Base-by-base conservation (phyloP, 2,888 invertebrate species). In the Sarcophaga caerulescens region DNA sequence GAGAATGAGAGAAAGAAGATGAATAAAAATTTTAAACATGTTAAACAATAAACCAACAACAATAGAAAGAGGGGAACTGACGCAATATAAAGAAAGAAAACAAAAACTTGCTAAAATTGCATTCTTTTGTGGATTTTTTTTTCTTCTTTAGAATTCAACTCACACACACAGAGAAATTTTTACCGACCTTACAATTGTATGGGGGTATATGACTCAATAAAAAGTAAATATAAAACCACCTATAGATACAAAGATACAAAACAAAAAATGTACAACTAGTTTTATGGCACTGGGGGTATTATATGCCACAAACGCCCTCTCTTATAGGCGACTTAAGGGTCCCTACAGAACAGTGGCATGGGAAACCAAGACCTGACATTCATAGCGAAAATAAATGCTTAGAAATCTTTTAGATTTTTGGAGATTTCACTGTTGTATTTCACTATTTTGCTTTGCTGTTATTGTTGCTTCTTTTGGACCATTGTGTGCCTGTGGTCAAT, bases 41-140 rank as follows among this genome's bases (percentile, higher is more conserved):
- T 73, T 73, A 44, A 73, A 73, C 71, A 73, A 73, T 73, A 60
- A 21, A 59, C 23, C 44, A 57, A 52, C 14, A 59, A 59, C 21
- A 45, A 45, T 44, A 77, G 57, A 59, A 23, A n/a, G 6, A 10
- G 25, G 19, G 23, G 8, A 23, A 66, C 21, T 44, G 21, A 44
- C 4, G 10, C 12, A 69, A 68, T 52, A 52, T 17, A 52, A 52
- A 35, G 35, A 35, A 10, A 10, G 19, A 59, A 44, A 14, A 76
- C 23, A 68, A 76, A 71, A 85, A 85, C 79, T 88, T 88, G 89
- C 87, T 88, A 87, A 88, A 89, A 88, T 89, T 89, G 88, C 88
- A 89, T 89, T 89, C 88, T 87, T 88, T 81, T 89, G 87, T 84
- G 87, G 87, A 81, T 83, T 85, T 84, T 57, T 80, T 76, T 79